Evolutionary conservation across 2,888 invertebrate species (phyloP).

Genomic region (Amblyteles armatorius): DNA sequence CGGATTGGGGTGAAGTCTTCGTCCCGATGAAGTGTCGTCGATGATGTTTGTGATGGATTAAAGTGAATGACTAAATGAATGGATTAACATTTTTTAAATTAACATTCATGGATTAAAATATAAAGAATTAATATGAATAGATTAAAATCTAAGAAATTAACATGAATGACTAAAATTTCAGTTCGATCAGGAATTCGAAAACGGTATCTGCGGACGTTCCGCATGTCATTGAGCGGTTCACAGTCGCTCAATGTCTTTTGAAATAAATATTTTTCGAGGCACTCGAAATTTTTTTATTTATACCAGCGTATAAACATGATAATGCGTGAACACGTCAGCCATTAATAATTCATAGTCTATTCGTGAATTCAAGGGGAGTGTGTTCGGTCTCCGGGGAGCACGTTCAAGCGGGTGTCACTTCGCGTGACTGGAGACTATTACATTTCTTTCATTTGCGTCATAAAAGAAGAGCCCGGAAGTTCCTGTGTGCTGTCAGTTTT

Average conservation of each 20-base stretch:
- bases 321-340: not conserved
- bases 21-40: not conserved
- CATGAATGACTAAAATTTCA: no score
- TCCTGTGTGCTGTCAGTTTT: not conserved
- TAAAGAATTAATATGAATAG: no score
- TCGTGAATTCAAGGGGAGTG: not conserved
- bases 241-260: not conserved
- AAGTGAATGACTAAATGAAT: not conserved
- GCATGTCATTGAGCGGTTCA: not conserved
- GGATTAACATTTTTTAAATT: no score
- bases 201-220: not conserved
- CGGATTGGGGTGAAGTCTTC: not conserved
- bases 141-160: no score
- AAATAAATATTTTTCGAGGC: not conserved
- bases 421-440: conserved; percentile 9
- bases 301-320: not conserved
- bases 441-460: not conserved
- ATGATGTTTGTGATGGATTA: not conserved
- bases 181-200: not conserved
- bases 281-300: not conserved
- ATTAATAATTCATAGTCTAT: not conserved
- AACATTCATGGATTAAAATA: no score
- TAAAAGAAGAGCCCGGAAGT: not conserved
- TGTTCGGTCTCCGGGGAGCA: not conserved
- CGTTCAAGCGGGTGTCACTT: not conserved